Evolutionary conservation across 2,797 vertebrate genomes (phyloP).

Genomic region (Zalophus californianus): DNA sequence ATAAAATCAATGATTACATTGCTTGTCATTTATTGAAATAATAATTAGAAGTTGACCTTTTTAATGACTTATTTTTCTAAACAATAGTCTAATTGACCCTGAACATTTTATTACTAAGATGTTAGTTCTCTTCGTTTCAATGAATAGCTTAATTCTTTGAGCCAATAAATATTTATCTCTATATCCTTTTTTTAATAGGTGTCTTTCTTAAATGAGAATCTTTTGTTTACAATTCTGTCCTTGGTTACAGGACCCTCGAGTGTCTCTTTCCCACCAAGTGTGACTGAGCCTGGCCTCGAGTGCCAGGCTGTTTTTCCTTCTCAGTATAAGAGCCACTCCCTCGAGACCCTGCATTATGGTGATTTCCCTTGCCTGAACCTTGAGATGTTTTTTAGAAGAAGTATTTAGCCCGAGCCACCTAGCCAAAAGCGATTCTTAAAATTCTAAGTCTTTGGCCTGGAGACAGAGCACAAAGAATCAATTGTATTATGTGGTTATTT

Average conservation of each 20-base stretch:
- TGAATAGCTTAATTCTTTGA: constrained; percentile 70
- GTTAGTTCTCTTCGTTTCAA: constrained; percentile 66
- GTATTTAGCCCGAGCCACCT: constrained; percentile 31
- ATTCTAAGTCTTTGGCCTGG: constrained; percentile 63
- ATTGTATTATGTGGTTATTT: constrained; percentile 40
- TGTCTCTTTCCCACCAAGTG: constrained; percentile 78
- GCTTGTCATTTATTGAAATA: constrained; percentile 70
- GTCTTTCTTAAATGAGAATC: constrained; percentile 73
- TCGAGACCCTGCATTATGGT: constrained; percentile 77
- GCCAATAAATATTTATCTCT: constrained; percentile 60
- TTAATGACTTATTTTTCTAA: constrained; percentile 67
- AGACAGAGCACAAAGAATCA: constrained; percentile 16
- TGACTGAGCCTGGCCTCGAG: constrained; percentile 72
- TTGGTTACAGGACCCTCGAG: constrained; percentile 80
- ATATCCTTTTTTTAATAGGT: constrained; percentile 72
- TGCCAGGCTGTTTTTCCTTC: constrained; percentile 62
- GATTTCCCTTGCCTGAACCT: constrained; percentile 71
- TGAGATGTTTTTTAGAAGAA: constrained; percentile 56
- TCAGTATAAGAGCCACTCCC: constrained; percentile 73
- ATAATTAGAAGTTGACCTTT: constrained; percentile 65
- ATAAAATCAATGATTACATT: constrained; percentile 61
- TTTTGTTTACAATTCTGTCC: constrained; percentile 80
- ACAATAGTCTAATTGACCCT: constrained; percentile 64
- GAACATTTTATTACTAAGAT: constrained; percentile 67
- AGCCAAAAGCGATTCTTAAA: constrained; percentile 62